These are phyloP conservation scores for Aspidoscelis tigris DNA, from an alignment of 2,113 vertebrate genomes.

Conservation along the genomic window DNA sequence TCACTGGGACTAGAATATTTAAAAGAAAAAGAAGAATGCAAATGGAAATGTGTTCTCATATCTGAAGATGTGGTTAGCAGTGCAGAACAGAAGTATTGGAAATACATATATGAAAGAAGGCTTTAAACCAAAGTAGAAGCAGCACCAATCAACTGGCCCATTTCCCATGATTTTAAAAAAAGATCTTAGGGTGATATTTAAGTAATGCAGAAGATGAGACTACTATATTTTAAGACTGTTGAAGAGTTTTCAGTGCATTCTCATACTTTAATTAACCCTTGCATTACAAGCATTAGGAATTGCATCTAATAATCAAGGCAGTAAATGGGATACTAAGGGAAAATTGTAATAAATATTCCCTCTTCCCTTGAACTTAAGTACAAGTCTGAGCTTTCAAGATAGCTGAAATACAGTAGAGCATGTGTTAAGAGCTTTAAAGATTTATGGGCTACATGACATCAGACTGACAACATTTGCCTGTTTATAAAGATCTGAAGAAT, in stretches of 20 bases:
- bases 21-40: neutral
- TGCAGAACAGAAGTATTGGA: neutral
- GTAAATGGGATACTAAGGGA: slow-evolving; percentile 20
- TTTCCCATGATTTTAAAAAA: too few species aligned
- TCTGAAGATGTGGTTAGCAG: neutral
- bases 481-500: slow-evolving; percentile 53
- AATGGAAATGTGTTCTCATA: neutral
- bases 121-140: neutral
- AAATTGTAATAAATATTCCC: slow-evolving; percentile 28
- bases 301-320: neutral
- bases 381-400: slow-evolving; percentile 6
- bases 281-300: neutral
- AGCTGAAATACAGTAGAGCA: slow-evolving; percentile 34
- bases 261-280: neutral
- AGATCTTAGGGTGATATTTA: neutral
- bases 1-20: neutral
- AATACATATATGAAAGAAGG: neutral
- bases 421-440: slow-evolving; percentile 48
- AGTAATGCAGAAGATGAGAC: neutral
- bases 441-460: neutral
- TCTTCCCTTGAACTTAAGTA: slow-evolving; percentile 26
- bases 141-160: neutral
- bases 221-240: neutral
- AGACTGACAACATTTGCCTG: slow-evolving; percentile 49
- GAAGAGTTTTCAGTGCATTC: slow-evolving; percentile 33